These are phyloP conservation scores for Enteromius argenteus DNA, from an alignment of 2,797 vertebrate species.

Conservation along the genomic window DNA sequence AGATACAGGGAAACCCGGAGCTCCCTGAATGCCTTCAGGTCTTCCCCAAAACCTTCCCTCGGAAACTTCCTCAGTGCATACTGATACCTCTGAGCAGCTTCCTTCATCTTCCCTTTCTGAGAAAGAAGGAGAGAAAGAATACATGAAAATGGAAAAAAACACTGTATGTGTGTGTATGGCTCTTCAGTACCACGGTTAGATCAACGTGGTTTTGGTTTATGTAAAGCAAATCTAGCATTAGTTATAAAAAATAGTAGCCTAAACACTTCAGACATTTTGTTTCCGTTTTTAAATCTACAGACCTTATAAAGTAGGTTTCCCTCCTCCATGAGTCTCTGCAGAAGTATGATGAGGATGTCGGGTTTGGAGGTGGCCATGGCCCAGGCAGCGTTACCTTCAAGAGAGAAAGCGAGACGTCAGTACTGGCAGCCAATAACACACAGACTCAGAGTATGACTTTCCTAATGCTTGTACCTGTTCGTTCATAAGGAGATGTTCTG, in stretches of 20 bases:
- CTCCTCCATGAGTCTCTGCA: slow-evolving; percentile 99
- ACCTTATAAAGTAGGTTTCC: slow-evolving; percentile 95
- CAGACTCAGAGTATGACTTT: slow-evolving; percentile 59
- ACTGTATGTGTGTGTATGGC: background rate
- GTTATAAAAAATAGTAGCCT: background rate
- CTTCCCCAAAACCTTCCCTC: slow-evolving; percentile 85
- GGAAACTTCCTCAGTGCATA: slow-evolving; percentile 87
- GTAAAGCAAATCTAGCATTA: background rate
- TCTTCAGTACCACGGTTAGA: background rate
- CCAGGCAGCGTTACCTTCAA: slow-evolving; percentile 96
- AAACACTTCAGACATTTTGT: background rate
- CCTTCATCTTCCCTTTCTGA: slow-evolving; percentile 89
- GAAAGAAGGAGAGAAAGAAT: background rate
- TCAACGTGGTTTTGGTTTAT: no score
- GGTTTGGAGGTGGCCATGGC: slow-evolving; percentile 99
- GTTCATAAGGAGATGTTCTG: slow-evolving; percentile 82
- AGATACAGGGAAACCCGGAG: slow-evolving; percentile 86
- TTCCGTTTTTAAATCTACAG: background rate
- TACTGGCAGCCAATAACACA: slow-evolving; percentile 41
- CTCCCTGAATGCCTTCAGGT: slow-evolving; percentile 86
- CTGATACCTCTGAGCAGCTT: slow-evolving; percentile 85
- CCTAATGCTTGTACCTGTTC: slow-evolving; percentile 81
- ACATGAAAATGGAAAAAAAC: background rate
- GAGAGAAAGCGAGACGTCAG: slow-evolving; percentile 21
- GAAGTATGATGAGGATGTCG: slow-evolving; percentile 94